Evolutionary conservation across 2,888 invertebrate genomes (phyloP), one percentile per base, ranked within the genome.

Genomic region (Mystacides longicornis): DNA sequence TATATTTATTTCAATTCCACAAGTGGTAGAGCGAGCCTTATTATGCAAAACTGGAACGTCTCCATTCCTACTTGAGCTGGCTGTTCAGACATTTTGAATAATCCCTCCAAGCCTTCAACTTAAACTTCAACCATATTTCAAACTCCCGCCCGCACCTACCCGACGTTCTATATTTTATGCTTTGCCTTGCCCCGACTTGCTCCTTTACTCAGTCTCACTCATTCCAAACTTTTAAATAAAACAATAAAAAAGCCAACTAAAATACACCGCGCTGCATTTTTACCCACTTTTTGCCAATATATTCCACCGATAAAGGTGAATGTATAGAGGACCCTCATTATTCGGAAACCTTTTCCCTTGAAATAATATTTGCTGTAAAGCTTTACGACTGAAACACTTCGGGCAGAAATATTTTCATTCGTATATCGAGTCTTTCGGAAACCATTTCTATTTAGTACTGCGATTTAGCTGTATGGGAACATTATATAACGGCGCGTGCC

Each of bases 221-320:
- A 37, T 37, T 37, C 37, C 14, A 37, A 37, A 37, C n/a, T 37
- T 37, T 37, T 37, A 37, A 37, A 37, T 37, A 37, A 37, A 37
- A 37, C 37, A 37, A 14, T n/a, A 37, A 37, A 37, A 37, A 27
- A 11, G 11, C 5, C 5, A 7, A 27, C 27, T 7, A 27, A 27
- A 7, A 27, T 7, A 37, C 14, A 37, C 37, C 14, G 3, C 37
- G 37, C 3, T 37, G 37, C 37, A 37, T 37, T 37, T 37, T 37
- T 14, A 3, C 37, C 14, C 16, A 14, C 14, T 37, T 37, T 37
- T 14, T 37, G 14, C 37, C 37, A 37, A 37, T 7, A 27, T 27
- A 7, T 27, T 27, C 11, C 27, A 7, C 11, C 7, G 27, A 7
- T 7, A 7, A n/a, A n/a, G n/a, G n/a, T n/a, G n/a, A n/a, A n/a